Conservation (phyloP, 2,113 vertebrate species). For the Amblyornis subalaris region DNA sequence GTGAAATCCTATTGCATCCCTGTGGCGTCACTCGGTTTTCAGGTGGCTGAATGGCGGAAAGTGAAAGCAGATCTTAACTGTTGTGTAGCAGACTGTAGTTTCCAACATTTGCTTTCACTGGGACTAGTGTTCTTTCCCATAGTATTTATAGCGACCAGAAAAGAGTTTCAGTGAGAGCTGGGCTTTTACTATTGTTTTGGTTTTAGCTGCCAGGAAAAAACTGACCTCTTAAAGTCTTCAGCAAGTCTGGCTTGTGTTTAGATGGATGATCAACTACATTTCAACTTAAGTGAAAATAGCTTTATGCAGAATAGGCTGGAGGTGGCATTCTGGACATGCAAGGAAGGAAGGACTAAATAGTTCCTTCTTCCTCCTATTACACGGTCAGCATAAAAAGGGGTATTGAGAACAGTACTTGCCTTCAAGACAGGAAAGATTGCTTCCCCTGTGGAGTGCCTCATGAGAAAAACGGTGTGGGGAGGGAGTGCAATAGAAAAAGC, state of each 20-base stretch:
- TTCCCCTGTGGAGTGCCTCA: not conserved
- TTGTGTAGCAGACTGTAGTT: not conserved
- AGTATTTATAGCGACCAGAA: conserved; percentile 48
- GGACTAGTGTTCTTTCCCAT: conserved; percentile 16
- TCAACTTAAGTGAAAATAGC: conserved; percentile 25
- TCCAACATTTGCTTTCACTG: not conserved
- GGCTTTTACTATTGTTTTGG: conserved; percentile 60
- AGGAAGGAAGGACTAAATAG: not conserved
- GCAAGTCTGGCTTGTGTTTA: conserved; percentile 41
- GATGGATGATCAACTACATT: not conserved
- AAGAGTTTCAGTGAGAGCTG: not conserved
- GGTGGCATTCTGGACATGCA: not conserved
- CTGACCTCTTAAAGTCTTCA: conserved; percentile 23
- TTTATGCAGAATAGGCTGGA: not conserved
- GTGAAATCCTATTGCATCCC: not conserved
- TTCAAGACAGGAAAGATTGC: not conserved
- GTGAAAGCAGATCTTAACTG: not conserved
- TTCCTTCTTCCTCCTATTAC: not conserved
- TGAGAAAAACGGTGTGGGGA: not conserved
- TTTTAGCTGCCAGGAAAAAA: conserved; percentile 61
- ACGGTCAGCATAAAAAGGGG: not conserved
- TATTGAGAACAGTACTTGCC: not conserved
- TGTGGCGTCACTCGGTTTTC: not conserved
- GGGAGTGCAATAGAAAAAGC: not conserved
- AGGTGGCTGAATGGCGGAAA: not conserved